A percentile compares a stretch with the other conserved stretches of the same genome.
These are phyloP conservation scores for Peromyscus maniculatus DNA, from an alignment of 2,113 vertebrate genomes.

Conservation along the genomic window DNA sequence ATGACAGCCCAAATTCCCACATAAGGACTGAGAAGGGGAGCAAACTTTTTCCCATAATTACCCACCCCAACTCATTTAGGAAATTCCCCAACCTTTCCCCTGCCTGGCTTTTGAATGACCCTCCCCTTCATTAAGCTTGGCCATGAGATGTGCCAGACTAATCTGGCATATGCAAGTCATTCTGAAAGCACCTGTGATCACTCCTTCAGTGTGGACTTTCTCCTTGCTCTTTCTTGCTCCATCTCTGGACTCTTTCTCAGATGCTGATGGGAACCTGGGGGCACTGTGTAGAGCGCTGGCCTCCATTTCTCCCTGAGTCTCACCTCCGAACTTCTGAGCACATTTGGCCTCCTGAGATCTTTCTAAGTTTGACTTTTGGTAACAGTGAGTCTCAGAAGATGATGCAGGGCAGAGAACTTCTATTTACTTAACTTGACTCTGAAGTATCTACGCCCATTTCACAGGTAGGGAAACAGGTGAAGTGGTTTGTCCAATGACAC, in stretches of 20 bases:
- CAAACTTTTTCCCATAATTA: not conserved
- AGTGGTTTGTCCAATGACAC: not conserved
- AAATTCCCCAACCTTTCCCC: not conserved
- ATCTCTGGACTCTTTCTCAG: not conserved
- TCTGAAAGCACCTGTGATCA: not conserved
- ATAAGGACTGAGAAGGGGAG: not conserved
- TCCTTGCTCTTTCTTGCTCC: not conserved
- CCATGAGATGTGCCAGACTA: not conserved
- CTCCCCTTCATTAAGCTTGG: not conserved
- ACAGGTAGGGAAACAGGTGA: constrained; percentile 22
- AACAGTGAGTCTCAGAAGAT: constrained; percentile 27
- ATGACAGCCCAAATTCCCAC: not conserved
- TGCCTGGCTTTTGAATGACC: not conserved
- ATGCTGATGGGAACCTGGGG: not conserved
- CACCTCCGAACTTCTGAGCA: not conserved
- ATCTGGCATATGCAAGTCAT: not conserved
- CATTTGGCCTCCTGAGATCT: not conserved
- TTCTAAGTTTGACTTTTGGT: constrained; percentile 31
- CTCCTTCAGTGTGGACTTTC: not conserved
- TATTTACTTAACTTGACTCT: not conserved
- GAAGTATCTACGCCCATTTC: not conserved
- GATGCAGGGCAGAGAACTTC: not conserved
- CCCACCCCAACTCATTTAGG: not conserved
- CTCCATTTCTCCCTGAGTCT: not conserved
- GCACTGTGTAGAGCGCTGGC: not conserved